Percentiles rank a stretch among this genome's conserved stretches.
Evolutionary conservation across 2,797 vertebrate genomes (phyloP).

Genomic region (Lacerta viridis): DNA sequence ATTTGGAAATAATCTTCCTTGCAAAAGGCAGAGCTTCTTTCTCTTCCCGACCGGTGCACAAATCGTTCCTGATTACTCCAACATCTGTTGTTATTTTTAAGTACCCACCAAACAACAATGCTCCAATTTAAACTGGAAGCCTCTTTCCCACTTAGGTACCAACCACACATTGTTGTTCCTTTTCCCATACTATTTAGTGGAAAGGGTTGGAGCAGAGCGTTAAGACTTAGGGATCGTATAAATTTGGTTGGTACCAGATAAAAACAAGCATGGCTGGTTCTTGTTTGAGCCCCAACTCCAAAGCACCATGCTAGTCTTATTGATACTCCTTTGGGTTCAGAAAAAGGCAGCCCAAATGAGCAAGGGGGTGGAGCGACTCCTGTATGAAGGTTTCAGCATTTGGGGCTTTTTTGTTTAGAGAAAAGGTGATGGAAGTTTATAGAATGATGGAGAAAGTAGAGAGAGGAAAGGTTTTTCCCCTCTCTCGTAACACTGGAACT

Average conservation of each 20-base stretch:
- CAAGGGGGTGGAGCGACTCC: too few relatives aligned
- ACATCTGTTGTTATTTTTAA: slow-evolving; percentile 3
- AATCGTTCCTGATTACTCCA: slow-evolving; percentile 49
- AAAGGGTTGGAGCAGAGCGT: slow-evolving; percentile 44
- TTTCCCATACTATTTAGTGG: slow-evolving; percentile 30
- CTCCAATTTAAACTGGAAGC: slow-evolving; percentile 27
- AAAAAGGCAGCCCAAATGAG: too few relatives aligned
- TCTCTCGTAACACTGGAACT: too few relatives aligned
- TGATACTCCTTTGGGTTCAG: neutral
- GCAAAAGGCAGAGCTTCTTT: slow-evolving; percentile 42
- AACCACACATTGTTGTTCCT: slow-evolving; percentile 26
- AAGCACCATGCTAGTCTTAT: neutral
- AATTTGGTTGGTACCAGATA: neutral
- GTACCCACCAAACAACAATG: neutral
- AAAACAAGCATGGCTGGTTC: neutral
- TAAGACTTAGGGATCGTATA: neutral
- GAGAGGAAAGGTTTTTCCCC: too few relatives aligned
- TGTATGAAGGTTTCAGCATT: too few relatives aligned
- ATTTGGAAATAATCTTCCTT: slow-evolving; percentile 31
- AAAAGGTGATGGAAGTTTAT: neutral
- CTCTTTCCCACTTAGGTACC: slow-evolving; percentile 28
- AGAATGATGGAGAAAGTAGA: neutral
- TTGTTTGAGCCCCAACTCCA: too few relatives aligned
- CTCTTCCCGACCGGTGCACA: slow-evolving; percentile 40
- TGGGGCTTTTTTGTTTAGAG: too few relatives aligned